phyloP scores from a whole-genome alignment of 2,797 vertebrate genomes.

The Sphenopsis melanotis region DNA sequence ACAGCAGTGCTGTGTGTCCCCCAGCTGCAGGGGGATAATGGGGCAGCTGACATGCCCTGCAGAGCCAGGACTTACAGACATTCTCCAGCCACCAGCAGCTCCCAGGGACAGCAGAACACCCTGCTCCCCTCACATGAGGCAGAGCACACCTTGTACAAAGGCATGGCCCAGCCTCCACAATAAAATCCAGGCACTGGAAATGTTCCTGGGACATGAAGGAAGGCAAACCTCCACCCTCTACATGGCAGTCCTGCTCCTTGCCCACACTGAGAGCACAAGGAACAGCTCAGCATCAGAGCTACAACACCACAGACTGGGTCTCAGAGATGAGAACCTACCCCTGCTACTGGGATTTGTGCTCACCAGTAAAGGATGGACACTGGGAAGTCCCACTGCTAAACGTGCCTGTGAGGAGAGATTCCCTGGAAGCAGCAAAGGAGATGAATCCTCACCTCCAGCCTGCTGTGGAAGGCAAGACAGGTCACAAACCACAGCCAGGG shows the following conservation, averaged over 20 bases:
- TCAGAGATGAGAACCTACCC: background rate
- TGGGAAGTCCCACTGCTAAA: background rate
- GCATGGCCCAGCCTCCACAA: background rate
- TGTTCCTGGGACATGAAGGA: background rate
- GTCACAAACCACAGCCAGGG: background rate
- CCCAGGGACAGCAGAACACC: background rate
- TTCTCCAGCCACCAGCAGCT: background rate
- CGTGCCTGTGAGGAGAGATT: rapidly evolving
- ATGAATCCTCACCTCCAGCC: background rate
- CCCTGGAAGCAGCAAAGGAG: background rate
- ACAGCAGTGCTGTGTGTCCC: background rate
- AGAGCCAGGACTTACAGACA: background rate
- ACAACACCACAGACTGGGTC: rapidly evolving
- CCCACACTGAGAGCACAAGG: rapidly evolving
- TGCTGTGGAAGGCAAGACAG: background rate
- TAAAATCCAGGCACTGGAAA: background rate
- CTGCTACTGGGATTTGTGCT: rapidly evolving
- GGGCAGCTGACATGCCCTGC: background rate
- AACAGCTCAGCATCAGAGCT: background rate
- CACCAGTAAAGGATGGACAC: background rate
- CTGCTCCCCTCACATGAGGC: background rate
- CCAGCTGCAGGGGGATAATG: background rate
- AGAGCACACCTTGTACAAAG: background rate
- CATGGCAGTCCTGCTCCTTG: background rate
- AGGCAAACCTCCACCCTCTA: background rate